Percentiles rank a stretch among this genome's conserved stretches.
These are phyloP conservation scores for Apoderus coryli DNA, from an alignment of 2,888 invertebrate genomes.

Conservation along the genomic window DNA sequence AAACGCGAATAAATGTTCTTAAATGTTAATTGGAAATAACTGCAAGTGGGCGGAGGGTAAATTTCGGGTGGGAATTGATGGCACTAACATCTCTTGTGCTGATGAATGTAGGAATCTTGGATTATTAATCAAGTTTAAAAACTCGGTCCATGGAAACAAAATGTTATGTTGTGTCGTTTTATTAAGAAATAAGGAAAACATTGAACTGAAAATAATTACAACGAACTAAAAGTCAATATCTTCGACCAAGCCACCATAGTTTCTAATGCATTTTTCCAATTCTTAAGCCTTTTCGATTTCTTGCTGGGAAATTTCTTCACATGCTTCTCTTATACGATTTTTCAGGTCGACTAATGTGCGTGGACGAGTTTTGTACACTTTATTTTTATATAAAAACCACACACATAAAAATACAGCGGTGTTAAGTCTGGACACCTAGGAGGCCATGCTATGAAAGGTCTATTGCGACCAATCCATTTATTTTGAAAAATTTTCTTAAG, in stretches of 20 bases:
- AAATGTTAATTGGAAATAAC: too few species aligned
- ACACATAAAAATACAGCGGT: constrained; percentile 1
- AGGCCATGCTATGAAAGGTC: constrained; percentile 1
- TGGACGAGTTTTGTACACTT: constrained; percentile 2
- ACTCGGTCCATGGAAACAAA: too few species aligned
- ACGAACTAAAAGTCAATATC: constrained; percentile 1
- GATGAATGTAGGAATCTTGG: too few species aligned
- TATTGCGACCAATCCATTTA: constrained; percentile 3
- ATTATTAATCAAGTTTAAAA: too few species aligned
- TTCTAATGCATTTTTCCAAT: constrained; percentile 2
- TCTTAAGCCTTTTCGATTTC: constrained; percentile 1
- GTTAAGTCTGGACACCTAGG: constrained; percentile 2
- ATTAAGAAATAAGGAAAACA: neutral
- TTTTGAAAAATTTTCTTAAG: constrained; percentile 1
- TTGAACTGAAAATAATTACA: constrained; percentile 2
- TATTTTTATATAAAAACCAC: neutral
- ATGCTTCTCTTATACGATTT: constrained; percentile 1
- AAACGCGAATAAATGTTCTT: too few species aligned
- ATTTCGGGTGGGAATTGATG: too few species aligned
- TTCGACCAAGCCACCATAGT: constrained; percentile 2
- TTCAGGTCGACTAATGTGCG: neutral
- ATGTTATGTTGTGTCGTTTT: too few species aligned
- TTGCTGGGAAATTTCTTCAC: constrained; percentile 2
- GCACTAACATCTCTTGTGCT: too few species aligned
- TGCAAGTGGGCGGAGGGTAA: too few species aligned